phyloP scores from a whole-genome alignment of 2,888 invertebrate species.

The Pecten maximus region DNA sequence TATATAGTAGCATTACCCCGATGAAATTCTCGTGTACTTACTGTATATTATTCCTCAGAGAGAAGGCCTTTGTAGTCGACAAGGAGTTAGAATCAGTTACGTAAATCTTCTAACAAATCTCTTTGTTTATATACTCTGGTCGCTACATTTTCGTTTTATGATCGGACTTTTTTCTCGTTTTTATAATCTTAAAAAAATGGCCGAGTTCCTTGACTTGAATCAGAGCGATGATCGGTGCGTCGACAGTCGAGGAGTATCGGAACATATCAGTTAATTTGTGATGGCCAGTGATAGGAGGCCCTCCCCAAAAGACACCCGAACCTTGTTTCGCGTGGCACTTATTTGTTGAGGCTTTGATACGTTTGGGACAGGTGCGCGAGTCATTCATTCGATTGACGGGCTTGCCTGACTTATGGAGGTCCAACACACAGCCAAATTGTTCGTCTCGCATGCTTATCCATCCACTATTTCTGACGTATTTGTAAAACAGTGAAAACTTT shows the following conservation, averaged over 20 bases:
- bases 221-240: neutral
- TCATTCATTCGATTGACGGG: conserved; percentile 38
- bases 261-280: conserved; percentile 41
- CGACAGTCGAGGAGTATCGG: neutral
- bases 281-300: conserved; percentile 36
- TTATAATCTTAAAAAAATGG: neutral
- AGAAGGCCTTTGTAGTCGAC: neutral
- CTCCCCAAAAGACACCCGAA: conserved; percentile 11
- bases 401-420: conserved; percentile 30
- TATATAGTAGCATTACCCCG: neutral
- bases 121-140: conserved; percentile 16
- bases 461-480: conserved; percentile 35
- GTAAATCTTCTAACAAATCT: neutral
- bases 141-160: conserved; percentile 9
- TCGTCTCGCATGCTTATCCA: conserved; percentile 35
- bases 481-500: conserved; percentile 37
- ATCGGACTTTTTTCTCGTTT: neutral
- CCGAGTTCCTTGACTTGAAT: conserved; percentile 1
- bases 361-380: conserved; percentile 26
- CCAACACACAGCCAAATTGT: conserved; percentile 10
- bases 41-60: neutral
- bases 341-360: conserved; percentile 15
- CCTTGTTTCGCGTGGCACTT: conserved; percentile 33
- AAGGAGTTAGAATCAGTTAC: neutral
- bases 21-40: neutral